Evolutionary conservation across 92 coral and sea anemone genomes (phyloP).

Genomic region (Zoanthus gigantus): DNA sequence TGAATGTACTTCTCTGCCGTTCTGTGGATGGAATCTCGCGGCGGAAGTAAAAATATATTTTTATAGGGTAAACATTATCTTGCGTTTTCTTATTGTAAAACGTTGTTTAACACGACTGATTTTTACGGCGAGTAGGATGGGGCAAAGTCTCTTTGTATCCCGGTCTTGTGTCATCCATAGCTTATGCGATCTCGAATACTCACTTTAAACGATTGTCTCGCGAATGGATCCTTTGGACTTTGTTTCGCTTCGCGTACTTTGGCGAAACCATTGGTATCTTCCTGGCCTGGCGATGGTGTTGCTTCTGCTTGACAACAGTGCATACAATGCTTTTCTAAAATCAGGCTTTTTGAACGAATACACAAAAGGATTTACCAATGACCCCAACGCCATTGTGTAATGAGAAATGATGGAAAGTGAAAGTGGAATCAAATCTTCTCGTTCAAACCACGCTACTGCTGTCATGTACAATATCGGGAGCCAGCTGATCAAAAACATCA

Average conservation of each 20-base stretch:
- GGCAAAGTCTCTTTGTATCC: too few relatives aligned
- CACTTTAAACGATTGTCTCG: not conserved
- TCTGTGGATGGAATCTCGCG: too few relatives aligned
- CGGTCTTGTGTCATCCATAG: too few relatives aligned
- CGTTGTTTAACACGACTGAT: too few relatives aligned
- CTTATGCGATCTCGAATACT: too few relatives aligned
- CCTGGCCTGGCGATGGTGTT: not conserved
- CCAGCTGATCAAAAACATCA: slow-evolving; percentile 27
- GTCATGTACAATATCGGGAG: slow-evolving; percentile 31
- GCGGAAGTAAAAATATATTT: too few relatives aligned
- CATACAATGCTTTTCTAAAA: slow-evolving; percentile 9
- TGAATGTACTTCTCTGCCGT: too few relatives aligned
- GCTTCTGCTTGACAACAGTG: not conserved
- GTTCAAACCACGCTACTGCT: slow-evolving; percentile 13
- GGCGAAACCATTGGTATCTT: not conserved
- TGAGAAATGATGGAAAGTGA: slow-evolving; percentile 2
- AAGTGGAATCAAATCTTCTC: slow-evolving; percentile 16
- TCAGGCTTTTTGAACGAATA: slow-evolving; percentile 30
- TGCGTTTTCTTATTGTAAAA: too few relatives aligned
- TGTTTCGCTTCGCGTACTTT: not conserved
- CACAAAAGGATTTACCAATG: slow-evolving; percentile 7
- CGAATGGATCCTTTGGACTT: not conserved
- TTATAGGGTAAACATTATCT: too few relatives aligned
- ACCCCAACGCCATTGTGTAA: slow-evolving; percentile 14
- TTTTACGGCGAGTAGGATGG: too few relatives aligned